phyloP scores from a whole-genome alignment of 2,888 invertebrate genomes.

The Rosalia funebris region DNA sequence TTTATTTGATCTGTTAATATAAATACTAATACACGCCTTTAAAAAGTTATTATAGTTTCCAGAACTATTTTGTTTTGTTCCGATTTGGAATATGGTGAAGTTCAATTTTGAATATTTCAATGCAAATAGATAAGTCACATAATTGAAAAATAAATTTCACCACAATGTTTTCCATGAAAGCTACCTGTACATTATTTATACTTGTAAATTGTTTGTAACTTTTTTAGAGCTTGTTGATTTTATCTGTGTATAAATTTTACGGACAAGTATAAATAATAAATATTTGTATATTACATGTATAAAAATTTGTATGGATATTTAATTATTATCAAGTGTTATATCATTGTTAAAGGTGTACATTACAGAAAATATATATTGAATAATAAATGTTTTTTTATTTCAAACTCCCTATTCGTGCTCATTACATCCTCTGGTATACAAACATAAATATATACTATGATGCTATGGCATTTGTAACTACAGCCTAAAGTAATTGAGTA shows the following conservation, averaged over 20 bases:
- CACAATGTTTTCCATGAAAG: conserved; percentile 56
- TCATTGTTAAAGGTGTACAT: conserved; percentile 51
- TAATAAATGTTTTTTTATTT: conserved; percentile 32
- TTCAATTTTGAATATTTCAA: conserved; percentile 41
- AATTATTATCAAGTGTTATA: conserved; percentile 47
- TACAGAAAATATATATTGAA: conserved; percentile 48
- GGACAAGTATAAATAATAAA: conserved; percentile 48
- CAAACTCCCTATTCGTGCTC: background rate
- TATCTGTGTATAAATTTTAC: conserved; percentile 31
- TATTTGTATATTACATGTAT: conserved; percentile 51
- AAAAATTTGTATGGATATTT: conserved; percentile 49
- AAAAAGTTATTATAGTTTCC: conserved; percentile 30
- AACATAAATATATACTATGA: background rate
- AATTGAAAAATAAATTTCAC: conserved; percentile 43
- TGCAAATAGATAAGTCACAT: conserved; percentile 38
- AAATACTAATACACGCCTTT: conserved; percentile 31
- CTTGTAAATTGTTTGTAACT: conserved; percentile 40
- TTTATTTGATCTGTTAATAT: conserved; percentile 38
- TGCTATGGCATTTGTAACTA: no score
- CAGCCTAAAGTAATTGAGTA: no score
- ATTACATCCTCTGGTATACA: no score
- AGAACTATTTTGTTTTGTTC: conserved; percentile 39
- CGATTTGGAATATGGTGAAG: conserved; percentile 46
- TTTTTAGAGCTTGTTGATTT: conserved; percentile 31
- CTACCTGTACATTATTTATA: conserved; percentile 49